Evolutionary conservation across 2,113 vertebrate genomes (phyloP).

Genomic region (Nothocercus nigrocapillus): DNA sequence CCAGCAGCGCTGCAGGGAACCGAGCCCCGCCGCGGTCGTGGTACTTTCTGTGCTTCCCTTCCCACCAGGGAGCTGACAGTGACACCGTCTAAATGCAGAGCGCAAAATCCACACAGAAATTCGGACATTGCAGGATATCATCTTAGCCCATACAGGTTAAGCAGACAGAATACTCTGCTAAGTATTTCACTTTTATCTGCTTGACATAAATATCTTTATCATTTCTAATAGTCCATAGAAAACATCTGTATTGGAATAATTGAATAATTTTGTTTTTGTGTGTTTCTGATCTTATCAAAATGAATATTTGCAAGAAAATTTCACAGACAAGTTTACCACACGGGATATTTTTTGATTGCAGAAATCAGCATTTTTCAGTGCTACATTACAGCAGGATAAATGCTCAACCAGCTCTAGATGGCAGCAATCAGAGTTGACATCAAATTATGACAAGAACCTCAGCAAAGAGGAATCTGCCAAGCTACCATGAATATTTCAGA

Average conservation of each 20-base stretch:
- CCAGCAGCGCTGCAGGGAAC: neutral
- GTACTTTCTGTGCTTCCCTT: neutral
- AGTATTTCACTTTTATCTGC: neutral
- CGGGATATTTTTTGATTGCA: neutral
- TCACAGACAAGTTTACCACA: neutral
- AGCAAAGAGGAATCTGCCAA: neutral
- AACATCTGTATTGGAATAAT: neutral
- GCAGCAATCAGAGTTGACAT: neutral
- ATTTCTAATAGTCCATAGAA: neutral
- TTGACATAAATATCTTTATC: neutral
- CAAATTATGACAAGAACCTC: neutral
- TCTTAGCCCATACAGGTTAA: neutral
- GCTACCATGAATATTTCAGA: neutral
- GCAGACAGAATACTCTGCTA: neutral
- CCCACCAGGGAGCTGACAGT: neutral
- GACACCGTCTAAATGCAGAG: neutral
- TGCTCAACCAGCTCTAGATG: neutral
- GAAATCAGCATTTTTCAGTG: neutral
- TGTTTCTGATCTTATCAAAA: neutral
- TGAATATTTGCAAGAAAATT: neutral
- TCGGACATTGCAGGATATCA: neutral
- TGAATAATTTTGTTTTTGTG: neutral
- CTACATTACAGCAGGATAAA: neutral
- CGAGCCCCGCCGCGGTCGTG: neutral
- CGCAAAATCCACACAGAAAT: neutral